Percentiles rank a stretch among this genome's conserved stretches.
Evolutionary conservation across 2,797 vertebrate species (phyloP).

Genomic region (Spea hammondii): DNA sequence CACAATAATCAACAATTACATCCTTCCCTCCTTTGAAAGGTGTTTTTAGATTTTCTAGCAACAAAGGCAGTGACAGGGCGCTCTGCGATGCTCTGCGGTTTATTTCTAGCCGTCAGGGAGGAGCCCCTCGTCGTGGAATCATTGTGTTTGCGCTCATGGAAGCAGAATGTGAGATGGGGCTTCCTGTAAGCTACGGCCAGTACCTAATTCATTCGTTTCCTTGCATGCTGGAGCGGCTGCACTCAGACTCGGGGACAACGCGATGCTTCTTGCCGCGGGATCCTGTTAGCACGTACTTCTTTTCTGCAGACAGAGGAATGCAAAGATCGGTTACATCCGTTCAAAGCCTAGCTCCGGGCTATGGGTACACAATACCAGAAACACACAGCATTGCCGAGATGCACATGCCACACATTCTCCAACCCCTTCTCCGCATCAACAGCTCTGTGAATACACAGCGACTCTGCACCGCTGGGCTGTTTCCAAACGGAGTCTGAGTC

Average conservation of each 20-base stretch:
- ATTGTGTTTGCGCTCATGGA: neutral
- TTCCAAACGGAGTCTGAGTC: no score
- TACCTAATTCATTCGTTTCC: conserved; percentile 39
- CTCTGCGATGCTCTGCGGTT: no score
- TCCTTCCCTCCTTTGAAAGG: conserved; percentile 31
- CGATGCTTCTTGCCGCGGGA: conserved; percentile 3
- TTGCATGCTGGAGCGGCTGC: conserved; percentile 22
- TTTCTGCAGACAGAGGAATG: conserved; percentile 50
- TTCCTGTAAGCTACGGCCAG: neutral
- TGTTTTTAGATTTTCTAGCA: conserved; percentile 3
- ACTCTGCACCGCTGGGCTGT: neutral
- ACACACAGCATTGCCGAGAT: conserved; percentile 14
- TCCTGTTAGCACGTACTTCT: conserved; percentile 19
- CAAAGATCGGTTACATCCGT: conserved; percentile 36
- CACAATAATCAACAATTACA: conserved; percentile 33
- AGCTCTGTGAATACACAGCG: neutral
- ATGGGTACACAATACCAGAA: conserved; percentile 26
- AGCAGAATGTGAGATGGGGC: neutral
- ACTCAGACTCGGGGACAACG: conserved; percentile 6
- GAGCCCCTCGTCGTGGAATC: neutral
- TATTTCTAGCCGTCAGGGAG: neutral
- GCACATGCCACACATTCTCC: neutral
- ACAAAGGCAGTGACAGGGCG: neutral
- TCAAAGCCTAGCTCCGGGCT: conserved; percentile 31
- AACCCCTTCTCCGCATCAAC: neutral